Base-by-base conservation (phyloP, 2,888 invertebrate species). In the Drosophila testacea region DNA sequence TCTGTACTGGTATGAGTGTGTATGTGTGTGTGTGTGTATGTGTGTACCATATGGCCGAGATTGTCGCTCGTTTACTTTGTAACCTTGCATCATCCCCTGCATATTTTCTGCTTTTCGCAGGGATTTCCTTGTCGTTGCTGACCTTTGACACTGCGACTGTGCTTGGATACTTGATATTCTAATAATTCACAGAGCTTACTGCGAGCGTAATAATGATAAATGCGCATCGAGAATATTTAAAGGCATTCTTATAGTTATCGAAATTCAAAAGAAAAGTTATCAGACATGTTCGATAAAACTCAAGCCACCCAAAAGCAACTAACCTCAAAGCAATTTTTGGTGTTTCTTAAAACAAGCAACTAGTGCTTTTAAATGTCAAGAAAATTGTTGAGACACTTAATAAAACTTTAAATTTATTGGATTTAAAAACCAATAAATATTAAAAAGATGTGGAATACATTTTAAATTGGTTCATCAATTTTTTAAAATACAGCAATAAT, bases 21-120 rank as follows among this genome's bases (percentile, higher is more conserved):
- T 42, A 30, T 16, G 22, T 38, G 6, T n/a, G 11, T 56, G 36
- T 48, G 32, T 59, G 47, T 54, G 36, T 48, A 28, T 59, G 47
- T 54, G 61, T 63, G 42, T 48, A 48, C 74, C 88, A 88, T 82
- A 88, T 82, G 86, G 59, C 60, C 61, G 70, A 65, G 65, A 80
- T 64, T 79, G 55, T 55, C 50, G 41, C 39, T 73, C 56, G 64
- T 64, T 64, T n/a, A 32, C 41, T 61, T 48, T 55, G 46, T 42
- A 22, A 51, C 46, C 42, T 50, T 52, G 55, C 76, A 75, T 46
- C 79, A 75, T 46, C 79, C 61, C 57, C 57, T 44, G 50, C 74
- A 72, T 48, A 57, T 59, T 47, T 56, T 34, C 30, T 7, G 16
- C 34, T 36, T 39, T 48, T 47, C 50, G 39, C 7, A 41, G 42